phyloP scores from a whole-genome alignment of 37 sponge, comb jelly and placozoan species.

The Geodia barretti region DNA sequence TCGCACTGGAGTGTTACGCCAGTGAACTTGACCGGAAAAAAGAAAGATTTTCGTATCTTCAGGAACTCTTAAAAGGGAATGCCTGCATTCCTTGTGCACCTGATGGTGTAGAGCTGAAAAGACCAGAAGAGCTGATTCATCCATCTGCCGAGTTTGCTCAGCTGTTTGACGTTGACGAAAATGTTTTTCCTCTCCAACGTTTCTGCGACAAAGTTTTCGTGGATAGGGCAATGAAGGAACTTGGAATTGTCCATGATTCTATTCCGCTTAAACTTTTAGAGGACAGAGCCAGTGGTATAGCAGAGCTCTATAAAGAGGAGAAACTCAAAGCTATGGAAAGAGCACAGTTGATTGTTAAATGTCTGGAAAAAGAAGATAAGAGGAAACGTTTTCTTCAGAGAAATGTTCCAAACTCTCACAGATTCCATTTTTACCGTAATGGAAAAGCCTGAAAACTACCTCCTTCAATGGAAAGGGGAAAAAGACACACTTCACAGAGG shows the following conservation, averaged over 20 bases:
- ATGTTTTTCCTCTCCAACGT: conserved; percentile 27
- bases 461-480: conserved; percentile 31
- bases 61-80: background rate
- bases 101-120: conserved; percentile 24
- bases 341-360: conserved; percentile 1
- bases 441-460: conserved; percentile 35
- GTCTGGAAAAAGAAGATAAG: background rate
- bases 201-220: conserved; percentile 3
- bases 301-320: background rate
- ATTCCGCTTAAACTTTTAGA: conserved; percentile 33
- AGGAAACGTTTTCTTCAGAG: background rate
- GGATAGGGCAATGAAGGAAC: background rate
- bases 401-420: background rate
- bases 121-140: conserved; percentile 17
- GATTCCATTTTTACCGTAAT: conserved; percentile 56
- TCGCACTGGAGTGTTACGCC: background rate
- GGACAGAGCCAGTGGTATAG: conserved; percentile 41
- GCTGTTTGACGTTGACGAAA: conserved; percentile 39
- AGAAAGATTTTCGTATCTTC: background rate
- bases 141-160: conserved; percentile 15
- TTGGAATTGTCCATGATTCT: conserved; percentile 42
- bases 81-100: conserved; percentile 53
- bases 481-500: background rate
- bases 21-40: background rate
- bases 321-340: conserved; percentile 21